Base-by-base conservation (phyloP, 2,113 vertebrate species). In the Trachemys scripta region DNA sequence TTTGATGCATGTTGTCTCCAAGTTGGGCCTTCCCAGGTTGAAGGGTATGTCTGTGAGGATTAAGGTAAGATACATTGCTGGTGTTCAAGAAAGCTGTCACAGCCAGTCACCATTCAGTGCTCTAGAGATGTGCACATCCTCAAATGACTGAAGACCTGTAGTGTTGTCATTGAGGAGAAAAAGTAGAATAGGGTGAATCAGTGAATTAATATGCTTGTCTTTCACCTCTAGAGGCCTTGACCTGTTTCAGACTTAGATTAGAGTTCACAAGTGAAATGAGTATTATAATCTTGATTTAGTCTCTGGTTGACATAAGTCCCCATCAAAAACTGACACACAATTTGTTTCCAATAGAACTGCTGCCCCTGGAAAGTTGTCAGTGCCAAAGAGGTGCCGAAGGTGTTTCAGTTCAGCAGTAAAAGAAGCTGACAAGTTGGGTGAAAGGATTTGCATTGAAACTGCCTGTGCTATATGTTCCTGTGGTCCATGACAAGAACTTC, bases 121-220 rank as follows among this genome's bases (percentile, higher is more conserved):
- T 62, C 24, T 2, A 38, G 62, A 50, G 20, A 38, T 80, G 19
- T 10, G 25, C 3, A 2, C 42, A 75, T 69, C 10, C 1, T 4
- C 38, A 13, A 17, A 17, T 0, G 2, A 56, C 22, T 0, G 0
- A 22, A 75, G 80, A 31, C 47, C 42, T 0, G 0, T 0, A 2
- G 10, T 1, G 4, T 50, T 79, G 50, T 20, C 69, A 54, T 3
- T 3, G 38, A 76, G 16, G 7, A 45, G 54, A 20, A 93, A 20
- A 49, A 84, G 27, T 51, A 85, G 29, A 90, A 56, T 5, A 80
- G 27, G 27, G 17, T 82, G 57, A 24, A 82, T 10, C 22, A 47
- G 14, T 1, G 27, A 89, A 27, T n/a, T 89, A 25, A 51, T 47
- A 35, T 0, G 3, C 0, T 0, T 76, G 78, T 54, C 9, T 87